Conservation (phyloP, 2,797 vertebrate species). For the Alca torda region DNA sequence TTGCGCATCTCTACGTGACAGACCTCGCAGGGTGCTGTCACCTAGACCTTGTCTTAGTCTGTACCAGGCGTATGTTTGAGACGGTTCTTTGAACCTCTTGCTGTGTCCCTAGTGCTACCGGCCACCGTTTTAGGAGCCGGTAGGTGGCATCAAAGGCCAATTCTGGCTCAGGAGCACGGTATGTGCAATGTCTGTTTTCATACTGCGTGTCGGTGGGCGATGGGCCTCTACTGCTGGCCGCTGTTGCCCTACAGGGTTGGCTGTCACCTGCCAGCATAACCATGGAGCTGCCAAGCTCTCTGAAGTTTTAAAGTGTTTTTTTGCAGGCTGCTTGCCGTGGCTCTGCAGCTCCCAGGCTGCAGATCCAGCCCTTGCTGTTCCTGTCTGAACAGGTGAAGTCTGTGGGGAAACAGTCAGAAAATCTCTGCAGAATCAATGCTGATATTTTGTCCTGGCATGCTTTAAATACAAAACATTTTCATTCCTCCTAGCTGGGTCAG, state of each 20-base stretch:
- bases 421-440: neutral
- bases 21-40: neutral
- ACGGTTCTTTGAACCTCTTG: neutral
- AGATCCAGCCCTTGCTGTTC: neutral
- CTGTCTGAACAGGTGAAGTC: neutral
- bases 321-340: neutral
- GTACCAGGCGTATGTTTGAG: neutral
- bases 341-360: neutral
- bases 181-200: fast-evolving
- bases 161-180: neutral
- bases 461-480: neutral
- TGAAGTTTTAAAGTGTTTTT: neutral
- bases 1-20: neutral
- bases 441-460: neutral
- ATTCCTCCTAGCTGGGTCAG: neutral
- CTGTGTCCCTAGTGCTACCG: neutral
- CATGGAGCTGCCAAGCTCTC: neutral
- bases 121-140: neutral
- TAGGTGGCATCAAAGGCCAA: conserved; percentile 44
- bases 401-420: neutral
- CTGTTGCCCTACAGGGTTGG: neutral
- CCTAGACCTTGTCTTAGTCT: neutral
- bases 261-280: neutral
- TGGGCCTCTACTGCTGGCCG: neutral
- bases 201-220: fast-evolving